Percentiles rank a stretch among this genome's conserved stretches.
phyloP scores from a whole-genome alignment of 2,113 vertebrate genomes.

The Heterotilapia buettikoferi region DNA sequence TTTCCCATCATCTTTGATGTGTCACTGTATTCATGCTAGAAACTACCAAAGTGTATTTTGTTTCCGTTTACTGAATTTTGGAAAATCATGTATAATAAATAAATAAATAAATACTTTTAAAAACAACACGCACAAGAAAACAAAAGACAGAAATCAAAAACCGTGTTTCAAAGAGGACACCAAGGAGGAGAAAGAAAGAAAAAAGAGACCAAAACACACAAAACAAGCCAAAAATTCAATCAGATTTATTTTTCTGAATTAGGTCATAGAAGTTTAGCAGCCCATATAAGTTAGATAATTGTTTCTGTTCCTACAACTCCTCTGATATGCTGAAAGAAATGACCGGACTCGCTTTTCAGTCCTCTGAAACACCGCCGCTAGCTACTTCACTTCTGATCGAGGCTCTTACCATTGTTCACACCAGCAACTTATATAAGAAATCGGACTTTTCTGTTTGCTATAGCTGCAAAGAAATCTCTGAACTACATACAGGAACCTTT shows the following conservation, averaged over 20 bases:
- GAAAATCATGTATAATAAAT: conserved; percentile 7
- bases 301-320: background rate
- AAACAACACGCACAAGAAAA: background rate
- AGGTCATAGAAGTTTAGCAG: background rate
- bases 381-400: background rate
- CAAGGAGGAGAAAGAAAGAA: background rate
- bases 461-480: background rate
- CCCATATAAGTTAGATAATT: background rate
- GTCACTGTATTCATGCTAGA: background rate
- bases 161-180: conserved; percentile 33
- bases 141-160: conserved; percentile 39
- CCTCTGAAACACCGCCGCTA: background rate
- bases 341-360: background rate
- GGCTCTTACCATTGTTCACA: background rate
- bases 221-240: conserved; percentile 22
- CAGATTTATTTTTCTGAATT: background rate
- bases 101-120: background rate
- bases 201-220: background rate
- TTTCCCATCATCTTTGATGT: background rate
- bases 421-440: background rate
- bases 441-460: background rate
- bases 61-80: background rate
- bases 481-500: background rate
- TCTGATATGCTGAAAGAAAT: background rate
- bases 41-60: background rate